Base-by-base conservation (phyloP, 2,113 vertebrate genomes). In the Oncorhynchus clarkii region DNA sequence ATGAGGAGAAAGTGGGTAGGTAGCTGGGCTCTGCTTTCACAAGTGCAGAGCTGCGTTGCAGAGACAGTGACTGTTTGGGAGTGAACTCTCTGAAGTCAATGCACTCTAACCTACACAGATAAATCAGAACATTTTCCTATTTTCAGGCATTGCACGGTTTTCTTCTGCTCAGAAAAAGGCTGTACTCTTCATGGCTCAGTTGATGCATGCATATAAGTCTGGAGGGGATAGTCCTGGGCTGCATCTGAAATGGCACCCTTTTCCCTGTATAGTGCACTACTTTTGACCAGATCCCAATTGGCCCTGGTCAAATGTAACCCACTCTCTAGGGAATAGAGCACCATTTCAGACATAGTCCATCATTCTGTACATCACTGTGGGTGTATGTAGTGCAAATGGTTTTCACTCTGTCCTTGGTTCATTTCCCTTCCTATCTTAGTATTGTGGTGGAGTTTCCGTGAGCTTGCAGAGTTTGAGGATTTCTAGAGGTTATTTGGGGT, bases 401-500 rank as follows among this genome's bases (percentile, higher is more conserved):
- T 20, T 45, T 65, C 13, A 45, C 39, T 45, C 39, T 45, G 2
- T 45, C 39, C 39, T 45, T 39, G 39, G 39, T 39, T 39, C 39
- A 81, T 72, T 70, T 76, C 2, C 39, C 70, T 75, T 79, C 68
- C 29, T 31, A 18, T 48, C 11, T 62, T 68, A 31, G 18, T n/a
- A 31, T 34, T 34, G 14, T 62, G 34, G n/a, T 71, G n/a, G 7
- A 11, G 77, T 73, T 60, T 75, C 73, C 18, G 13, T 39, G 66
- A 64, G 71, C 67, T 80, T 77, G 73, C 70, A 18, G 51, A 54
- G 51, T 74, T 81, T 81, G 79, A 66, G 75, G 80, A 79, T 84
- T 86, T 86, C 78, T 75, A 6, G 72, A 77, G 84, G 82, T 85
- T 85, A 83, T 82, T 39, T 66, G 74, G 82, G 82, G 85, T 80